phyloP scores from a whole-genome alignment of 1,140 invertebrate species.

The Eubasilissa regina region DNA sequence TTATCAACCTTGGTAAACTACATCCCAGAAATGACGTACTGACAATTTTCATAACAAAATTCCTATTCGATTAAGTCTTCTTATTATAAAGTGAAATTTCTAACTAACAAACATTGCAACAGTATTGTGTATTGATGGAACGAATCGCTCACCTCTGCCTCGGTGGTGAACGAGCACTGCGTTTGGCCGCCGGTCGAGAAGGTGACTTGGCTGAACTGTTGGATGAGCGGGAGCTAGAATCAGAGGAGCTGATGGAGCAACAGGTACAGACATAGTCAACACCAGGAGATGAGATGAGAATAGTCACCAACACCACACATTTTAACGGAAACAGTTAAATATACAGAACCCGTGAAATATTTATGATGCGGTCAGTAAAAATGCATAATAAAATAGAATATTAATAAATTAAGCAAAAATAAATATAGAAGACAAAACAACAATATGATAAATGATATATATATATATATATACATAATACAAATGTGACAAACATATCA shows the following conservation, averaged over 20 bases:
- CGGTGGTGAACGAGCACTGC: conserved; percentile 60
- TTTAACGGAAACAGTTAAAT: too few relatives aligned
- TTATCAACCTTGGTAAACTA: too few relatives aligned
- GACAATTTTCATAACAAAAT: too few relatives aligned
- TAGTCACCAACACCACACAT: background rate
- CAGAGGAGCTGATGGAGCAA: conserved; percentile 59
- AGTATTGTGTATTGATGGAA: too few relatives aligned
- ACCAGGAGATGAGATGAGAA: background rate
- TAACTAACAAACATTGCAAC: too few relatives aligned
- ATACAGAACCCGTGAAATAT: too few relatives aligned
- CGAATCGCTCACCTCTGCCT: conserved; percentile 65
- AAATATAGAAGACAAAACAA: background rate
- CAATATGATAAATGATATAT: background rate
- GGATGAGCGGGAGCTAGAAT: conserved; percentile 67
- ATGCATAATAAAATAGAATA: too few relatives aligned
- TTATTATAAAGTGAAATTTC: too few relatives aligned
- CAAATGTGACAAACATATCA: background rate
- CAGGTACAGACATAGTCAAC: conserved; percentile 8
- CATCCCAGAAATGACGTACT: too few relatives aligned
- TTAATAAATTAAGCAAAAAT: too few relatives aligned
- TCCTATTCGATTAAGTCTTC: too few relatives aligned
- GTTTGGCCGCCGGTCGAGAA: conserved; percentile 61
- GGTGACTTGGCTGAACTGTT: conserved; percentile 71
- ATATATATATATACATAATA: conserved; percentile 6
- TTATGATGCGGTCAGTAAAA: too few relatives aligned